Evolutionary conservation across 2,888 invertebrate species (phyloP).

Genomic region (Leucoptera coffeella): DNA sequence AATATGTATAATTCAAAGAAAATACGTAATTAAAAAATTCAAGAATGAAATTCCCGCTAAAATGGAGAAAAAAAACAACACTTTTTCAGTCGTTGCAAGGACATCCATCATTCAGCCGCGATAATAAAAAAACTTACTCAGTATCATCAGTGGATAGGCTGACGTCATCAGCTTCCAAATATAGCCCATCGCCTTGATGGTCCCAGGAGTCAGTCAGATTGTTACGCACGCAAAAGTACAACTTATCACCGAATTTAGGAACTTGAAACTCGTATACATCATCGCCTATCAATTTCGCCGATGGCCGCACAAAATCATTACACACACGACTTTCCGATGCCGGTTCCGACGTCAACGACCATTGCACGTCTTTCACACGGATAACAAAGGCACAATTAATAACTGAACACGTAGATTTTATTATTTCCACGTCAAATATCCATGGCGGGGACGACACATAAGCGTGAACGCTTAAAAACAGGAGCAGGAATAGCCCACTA

Average conservation of each 20-base stretch:
- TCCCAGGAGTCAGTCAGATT: slow-evolving; percentile 25
- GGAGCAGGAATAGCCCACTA: slow-evolving; percentile 34
- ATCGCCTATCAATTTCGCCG: too few species aligned
- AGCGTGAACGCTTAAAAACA: slow-evolving; percentile 32
- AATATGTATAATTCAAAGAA: too few species aligned
- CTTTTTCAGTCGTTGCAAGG: too few species aligned
- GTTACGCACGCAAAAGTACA: slow-evolving; percentile 29
- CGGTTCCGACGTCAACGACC: slow-evolving; percentile 28
- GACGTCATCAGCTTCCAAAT: slow-evolving; percentile 39
- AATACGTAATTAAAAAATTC: too few species aligned
- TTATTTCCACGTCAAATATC: slow-evolving; percentile 30
- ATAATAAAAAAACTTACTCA: too few species aligned
- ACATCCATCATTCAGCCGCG: too few species aligned
- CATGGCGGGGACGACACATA: slow-evolving; percentile 28
- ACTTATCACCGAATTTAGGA: slow-evolving; percentile 14
- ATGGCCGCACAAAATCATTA: slow-evolving; percentile 12
- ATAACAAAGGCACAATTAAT: slow-evolving; percentile 25
- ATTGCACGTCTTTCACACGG: slow-evolving; percentile 20
- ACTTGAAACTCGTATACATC: slow-evolving; percentile 16
- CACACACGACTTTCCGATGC: slow-evolving; percentile 15
- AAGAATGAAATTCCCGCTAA: too few species aligned
- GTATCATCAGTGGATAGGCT: slow-evolving; percentile 12
- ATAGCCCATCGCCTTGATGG: slow-evolving; percentile 26
- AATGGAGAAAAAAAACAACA: too few species aligned
- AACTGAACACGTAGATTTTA: slow-evolving; percentile 17